Conservation (phyloP, 2,888 invertebrate genomes). For the Artemia sinica region DNA sequence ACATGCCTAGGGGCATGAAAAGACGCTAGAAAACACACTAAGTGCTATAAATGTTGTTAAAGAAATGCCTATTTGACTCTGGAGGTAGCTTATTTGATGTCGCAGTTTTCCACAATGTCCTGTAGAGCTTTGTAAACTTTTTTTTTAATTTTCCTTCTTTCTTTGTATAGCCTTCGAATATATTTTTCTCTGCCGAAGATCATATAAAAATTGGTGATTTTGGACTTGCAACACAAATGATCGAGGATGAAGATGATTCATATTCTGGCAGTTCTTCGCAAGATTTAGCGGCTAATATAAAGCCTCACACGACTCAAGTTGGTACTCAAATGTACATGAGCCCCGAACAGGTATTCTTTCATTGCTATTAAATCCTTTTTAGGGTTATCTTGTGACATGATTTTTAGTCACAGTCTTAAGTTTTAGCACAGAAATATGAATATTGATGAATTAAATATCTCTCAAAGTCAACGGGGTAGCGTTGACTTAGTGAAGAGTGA, state of each 20-base stretch:
- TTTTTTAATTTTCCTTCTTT: slow-evolving; percentile 16
- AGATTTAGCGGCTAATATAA: slow-evolving; percentile 22
- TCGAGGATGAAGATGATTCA: slow-evolving; percentile 35
- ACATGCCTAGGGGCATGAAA: no score
- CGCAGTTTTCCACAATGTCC: slow-evolving; percentile 17
- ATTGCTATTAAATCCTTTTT: not conserved
- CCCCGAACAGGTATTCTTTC: slow-evolving; percentile 53
- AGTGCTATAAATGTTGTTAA: no score
- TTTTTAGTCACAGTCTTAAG: no score
- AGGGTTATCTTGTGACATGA: not conserved
- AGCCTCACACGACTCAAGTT: slow-evolving; percentile 41
- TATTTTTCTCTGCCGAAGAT: slow-evolving; percentile 79
- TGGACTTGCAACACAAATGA: slow-evolving; percentile 82
- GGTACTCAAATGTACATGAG: slow-evolving; percentile 96
- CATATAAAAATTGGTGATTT: slow-evolving; percentile 92
- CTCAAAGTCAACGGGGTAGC: no score
- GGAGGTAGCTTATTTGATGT: not conserved
- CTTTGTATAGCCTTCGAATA: slow-evolving; percentile 55
- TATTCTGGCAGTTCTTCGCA: slow-evolving; percentile 31
- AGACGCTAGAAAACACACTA: no score
- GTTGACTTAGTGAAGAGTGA: no score
- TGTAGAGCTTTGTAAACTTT: not conserved
- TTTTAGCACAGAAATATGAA: no score
- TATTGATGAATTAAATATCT: no score
- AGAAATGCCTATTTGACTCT: no score